Percentiles rank a stretch among this genome's conserved stretches.
Evolutionary conservation across 2,797 vertebrate species (phyloP).

Genomic region (Tauraco hartlaubi): DNA sequence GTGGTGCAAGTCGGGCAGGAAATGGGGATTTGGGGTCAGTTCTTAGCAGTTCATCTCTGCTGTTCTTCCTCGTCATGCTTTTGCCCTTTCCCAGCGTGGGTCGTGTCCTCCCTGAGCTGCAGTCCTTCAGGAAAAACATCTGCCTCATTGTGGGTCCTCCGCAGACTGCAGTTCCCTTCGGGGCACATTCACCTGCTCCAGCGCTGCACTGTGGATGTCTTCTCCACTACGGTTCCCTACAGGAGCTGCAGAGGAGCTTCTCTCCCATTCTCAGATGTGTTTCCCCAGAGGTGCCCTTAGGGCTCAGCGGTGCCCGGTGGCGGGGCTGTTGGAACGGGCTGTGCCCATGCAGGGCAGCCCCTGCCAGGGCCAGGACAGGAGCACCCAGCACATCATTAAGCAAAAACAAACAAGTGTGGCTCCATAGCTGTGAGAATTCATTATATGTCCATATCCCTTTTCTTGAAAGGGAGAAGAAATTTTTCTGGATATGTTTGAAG

Average conservation of each 20-base stretch:
- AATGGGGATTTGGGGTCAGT: background rate
- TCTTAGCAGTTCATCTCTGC: background rate
- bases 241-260: background rate
- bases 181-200: background rate
- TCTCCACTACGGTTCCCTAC: background rate
- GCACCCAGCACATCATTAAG: background rate
- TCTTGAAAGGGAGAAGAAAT: constrained; percentile 94
- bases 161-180: background rate
- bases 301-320: background rate
- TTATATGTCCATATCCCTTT: background rate
- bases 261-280: rapidly evolving
- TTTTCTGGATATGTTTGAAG: constrained; percentile 99
- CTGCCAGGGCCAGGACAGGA: background rate
- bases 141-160: background rate
- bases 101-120: background rate
- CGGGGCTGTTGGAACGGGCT: background rate
- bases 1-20: background rate
- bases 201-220: background rate
- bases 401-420: background rate
- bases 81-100: background rate
- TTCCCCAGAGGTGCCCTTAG: background rate
- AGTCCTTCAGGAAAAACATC: background rate
- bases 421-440: background rate
- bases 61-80: background rate
- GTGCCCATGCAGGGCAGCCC: rapidly evolving